Base-by-base conservation (phyloP, 2,797 vertebrate species). In the Limnodromus scolopaceus region DNA sequence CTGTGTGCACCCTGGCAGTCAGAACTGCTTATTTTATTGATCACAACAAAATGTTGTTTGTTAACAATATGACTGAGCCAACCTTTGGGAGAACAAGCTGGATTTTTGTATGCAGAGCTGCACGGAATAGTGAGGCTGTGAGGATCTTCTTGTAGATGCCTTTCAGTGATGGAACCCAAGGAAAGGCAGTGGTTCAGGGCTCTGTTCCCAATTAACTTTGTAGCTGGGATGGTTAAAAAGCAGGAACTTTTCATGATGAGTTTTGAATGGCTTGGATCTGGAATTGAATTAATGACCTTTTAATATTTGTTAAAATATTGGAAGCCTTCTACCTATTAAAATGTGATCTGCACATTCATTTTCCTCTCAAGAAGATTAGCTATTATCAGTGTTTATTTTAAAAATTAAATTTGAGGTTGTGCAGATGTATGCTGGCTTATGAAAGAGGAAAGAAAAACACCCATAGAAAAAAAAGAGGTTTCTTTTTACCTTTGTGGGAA, bases 301-400 rank as follows among this genome's bases (percentile, higher is more conserved):
- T 45, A 65, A 32, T 60, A 69, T 49, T 25, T 1, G 10, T 55
- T 76, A 30, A 72, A 78, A 30, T 61, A 38, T n/a, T 22, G 17
- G 61, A 89, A 75, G 65, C 43, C 38, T 78, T 61, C 22, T 41
- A 32, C 27, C 53, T 81, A 9, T 75, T 71, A 45, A 72, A 82
- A 48, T 80, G 48, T 13, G 82, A 87, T 38, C 71, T 68, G 65
- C 15, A 17, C n/a, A 0, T 71, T 66, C 32, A 23, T 71, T 89
- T 77, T 84, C n/a, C 43, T 81, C 58, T 71, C 1, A 1, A 53
- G 68, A 48, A 83, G 80, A 79, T 70, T 20, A 71, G 46, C 32
- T 86, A 3, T 69, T 91, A 61, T 46, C n/a, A 49, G 43, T 65
- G 65, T 74, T 93, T 92, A 19, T 69, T 92, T 88, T 25, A 69